Base-by-base conservation (phyloP, 2,797 vertebrate species). In the Pangasius sanitwongsei region DNA sequence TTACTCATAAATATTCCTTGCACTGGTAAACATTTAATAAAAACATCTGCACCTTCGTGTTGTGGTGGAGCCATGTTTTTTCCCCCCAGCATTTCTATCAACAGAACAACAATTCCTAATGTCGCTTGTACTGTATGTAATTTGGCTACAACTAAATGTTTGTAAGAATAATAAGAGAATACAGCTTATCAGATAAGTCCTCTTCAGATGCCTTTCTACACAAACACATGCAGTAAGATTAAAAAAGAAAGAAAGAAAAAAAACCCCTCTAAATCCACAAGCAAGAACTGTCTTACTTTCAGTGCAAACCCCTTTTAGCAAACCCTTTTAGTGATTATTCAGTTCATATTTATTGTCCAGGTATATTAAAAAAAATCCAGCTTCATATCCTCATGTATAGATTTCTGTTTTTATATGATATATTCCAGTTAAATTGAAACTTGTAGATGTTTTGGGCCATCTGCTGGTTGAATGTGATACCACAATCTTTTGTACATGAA, bases 381-480 rank as follows among this genome's bases (percentile, higher is more conserved):
- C 7, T 34, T 16, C 34, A 55, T 31, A 80, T 80, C 16, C 6
- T 31, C 7, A 31, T 31, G 16, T 20, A 11, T 34, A 23, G 23
- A 57, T 57, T 59, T 81, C 8, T 55, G 13, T 55, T 57, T 57
- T 80, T 28, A 28, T 16, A 63, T 25, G 12, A 11, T 16, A 55
- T 55, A 16, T 0, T 1, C 9, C 57, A 61, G 9, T 59, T 86
- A 16, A 53, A 59, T 3, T 28, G 2, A 9, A 55, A 75, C 55
- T 55, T 50, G 28, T 63, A 84, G 25, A 55, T 31, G 25, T 63
- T 80, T n/a, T 12, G 48, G 34, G 83, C 48, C 87, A 86, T 81
- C 87, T 86, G 74, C 74, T 89, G 87, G 87, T 41, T 37, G 41
- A 67, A 85, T 53, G 44, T 85, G 25, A 67, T n/a, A 83, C 41